phyloP scores from a whole-genome alignment of 2,888 invertebrate genomes.

The Argynnis bischoffii region DNA sequence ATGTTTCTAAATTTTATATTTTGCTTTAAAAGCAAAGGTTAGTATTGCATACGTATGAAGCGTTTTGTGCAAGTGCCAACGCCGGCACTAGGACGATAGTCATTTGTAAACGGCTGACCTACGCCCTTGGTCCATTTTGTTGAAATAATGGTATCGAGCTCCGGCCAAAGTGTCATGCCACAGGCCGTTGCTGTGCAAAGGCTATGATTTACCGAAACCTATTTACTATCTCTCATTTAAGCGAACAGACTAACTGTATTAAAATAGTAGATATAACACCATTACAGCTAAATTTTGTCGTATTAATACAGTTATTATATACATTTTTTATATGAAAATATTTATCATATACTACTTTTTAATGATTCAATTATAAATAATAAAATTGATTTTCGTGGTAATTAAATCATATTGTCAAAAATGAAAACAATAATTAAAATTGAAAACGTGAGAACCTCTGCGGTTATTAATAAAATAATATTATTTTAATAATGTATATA shows the following conservation, averaged over 20 bases:
- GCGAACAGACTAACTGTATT: constrained; percentile 1
- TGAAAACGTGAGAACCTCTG: no score
- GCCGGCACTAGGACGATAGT: constrained; percentile 35
- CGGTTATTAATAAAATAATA: no score
- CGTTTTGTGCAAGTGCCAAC: constrained; percentile 37
- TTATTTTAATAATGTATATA: no score
- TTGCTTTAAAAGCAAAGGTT: constrained; percentile 7
- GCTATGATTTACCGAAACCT: constrained; percentile 33
- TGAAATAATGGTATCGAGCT: constrained; percentile 39
- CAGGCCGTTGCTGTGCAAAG: constrained; percentile 33
- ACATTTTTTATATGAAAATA: no score
- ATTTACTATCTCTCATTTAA: constrained; percentile 30
- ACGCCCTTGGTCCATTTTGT: constrained; percentile 39
- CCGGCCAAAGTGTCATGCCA: constrained; percentile 37
- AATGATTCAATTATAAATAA: no score
- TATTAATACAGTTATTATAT: no score
- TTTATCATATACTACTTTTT: no score
- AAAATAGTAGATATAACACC: background rate
- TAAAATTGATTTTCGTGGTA: no score
- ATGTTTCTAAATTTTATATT: background rate
- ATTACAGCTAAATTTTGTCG: background rate
- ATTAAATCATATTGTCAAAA: no score
- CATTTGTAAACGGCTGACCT: constrained; percentile 38
- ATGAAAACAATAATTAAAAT: no score
- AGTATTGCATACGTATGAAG: constrained; percentile 18